Base-by-base conservation (phyloP, 1,140 invertebrate genomes). In the Drosophila murphyi region DNA sequence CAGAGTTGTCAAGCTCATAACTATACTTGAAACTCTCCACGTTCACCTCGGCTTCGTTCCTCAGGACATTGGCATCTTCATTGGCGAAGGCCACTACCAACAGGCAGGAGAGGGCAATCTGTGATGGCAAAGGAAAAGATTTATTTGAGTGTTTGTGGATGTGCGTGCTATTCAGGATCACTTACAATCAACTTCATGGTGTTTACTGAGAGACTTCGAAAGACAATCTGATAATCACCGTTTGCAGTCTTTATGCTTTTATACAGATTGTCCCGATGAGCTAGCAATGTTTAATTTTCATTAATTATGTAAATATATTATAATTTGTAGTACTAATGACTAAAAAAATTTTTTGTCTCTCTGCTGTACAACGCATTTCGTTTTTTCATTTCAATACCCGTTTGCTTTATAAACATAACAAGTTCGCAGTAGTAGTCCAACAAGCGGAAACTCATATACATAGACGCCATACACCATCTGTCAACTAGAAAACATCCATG, bases 1-100 rank as follows among this genome's bases (percentile, higher is more conserved):
- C 97, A 82, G 96, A 95, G 93, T 98, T 97, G 6, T 95, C 96
- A 65, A 96, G 96, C 93, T 97, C 95, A 90, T 96, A 95, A 0
- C 10, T 43, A 4, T 50, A 80, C 2, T 71, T 32, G 67, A 87
- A 92, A 34, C 4, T 20, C 2, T 87, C 45, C 4, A 67, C 41
- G 47, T 89, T 76, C 2, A 89, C 81, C 29, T 83, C 76, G 5
- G 55, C 4, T 0, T 81, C 73, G 41, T 0, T 63, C 3, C 50
- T 64, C 0, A 91, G 4, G 5, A 92, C 55, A 0, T 4, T 0
- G n/a, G 79, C 81, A 35, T 87, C 32, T 48, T 92, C 83, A 56
- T 80, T 79, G 67, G 90, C 90, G 45, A 28, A 56, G 5, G 73
- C 87, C 43, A 87, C 2, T 10, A 59, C 87, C 76, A 92, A 55